Evolutionary conservation across 2,797 vertebrate species (phyloP).

Genomic region (Spinibarbus caldwelli): DNA sequence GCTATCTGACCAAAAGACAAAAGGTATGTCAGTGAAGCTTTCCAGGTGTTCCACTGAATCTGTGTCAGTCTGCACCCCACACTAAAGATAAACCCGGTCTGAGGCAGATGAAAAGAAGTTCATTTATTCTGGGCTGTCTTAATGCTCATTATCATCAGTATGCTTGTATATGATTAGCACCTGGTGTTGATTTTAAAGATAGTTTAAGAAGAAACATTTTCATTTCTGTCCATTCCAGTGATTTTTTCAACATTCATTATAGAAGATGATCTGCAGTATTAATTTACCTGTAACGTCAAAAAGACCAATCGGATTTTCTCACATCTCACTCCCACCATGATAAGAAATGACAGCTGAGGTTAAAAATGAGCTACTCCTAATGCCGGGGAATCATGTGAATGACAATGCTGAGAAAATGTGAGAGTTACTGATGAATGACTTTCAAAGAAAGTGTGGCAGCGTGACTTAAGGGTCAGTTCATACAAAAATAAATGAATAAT

Average conservation of each 20-base stretch:
- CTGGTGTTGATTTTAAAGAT: constrained; percentile 12
- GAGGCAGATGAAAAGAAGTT: constrained; percentile 22
- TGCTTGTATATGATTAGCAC: constrained; percentile 23
- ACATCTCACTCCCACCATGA: neutral
- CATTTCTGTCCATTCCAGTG: neutral
- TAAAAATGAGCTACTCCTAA: constrained; percentile 15
- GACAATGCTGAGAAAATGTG: neutral
- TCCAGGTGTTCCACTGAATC: constrained; percentile 56
- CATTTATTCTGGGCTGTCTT: constrained; percentile 5
- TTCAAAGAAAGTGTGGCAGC: neutral
- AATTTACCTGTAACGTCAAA: neutral
- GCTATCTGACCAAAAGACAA: constrained; percentile 57
- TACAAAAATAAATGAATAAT: neutral
- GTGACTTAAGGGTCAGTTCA: neutral
- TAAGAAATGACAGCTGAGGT: neutral
- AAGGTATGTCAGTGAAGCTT: constrained; percentile 53
- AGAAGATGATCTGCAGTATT: neutral
- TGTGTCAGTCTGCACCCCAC: constrained; percentile 35
- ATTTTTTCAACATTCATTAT: neutral
- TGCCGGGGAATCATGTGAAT: neutral
- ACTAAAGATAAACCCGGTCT: constrained; percentile 7
- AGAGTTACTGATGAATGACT: neutral
- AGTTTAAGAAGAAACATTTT: neutral
- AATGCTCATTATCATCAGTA: constrained; percentile 1
- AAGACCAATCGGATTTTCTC: constrained; percentile 18